Percentiles rank a stretch among this genome's conserved stretches.
phyloP scores from a whole-genome alignment of 2,888 invertebrate genomes.

The Tenthredo amoena region DNA sequence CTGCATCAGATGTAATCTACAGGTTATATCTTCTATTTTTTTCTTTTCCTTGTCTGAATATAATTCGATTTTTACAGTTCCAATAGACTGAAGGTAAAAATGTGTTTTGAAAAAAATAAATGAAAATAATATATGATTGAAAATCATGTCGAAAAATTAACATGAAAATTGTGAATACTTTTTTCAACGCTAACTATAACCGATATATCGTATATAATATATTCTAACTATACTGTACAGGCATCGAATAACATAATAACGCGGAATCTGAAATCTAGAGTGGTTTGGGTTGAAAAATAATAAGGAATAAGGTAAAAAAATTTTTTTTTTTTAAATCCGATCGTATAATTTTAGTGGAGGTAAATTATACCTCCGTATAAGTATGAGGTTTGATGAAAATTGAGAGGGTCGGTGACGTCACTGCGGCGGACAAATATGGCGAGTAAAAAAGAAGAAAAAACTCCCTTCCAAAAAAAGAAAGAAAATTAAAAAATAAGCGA shows the following conservation, averaged over 20 bases:
- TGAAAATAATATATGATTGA: background rate
- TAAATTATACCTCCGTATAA: constrained; percentile 18
- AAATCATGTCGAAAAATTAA: background rate
- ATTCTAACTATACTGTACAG: background rate
- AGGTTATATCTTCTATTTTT: background rate
- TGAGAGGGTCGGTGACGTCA: constrained; percentile 36
- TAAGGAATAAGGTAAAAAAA: background rate
- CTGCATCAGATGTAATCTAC: background rate
- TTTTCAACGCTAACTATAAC: background rate
- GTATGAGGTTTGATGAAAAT: constrained; percentile 33
- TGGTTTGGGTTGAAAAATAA: background rate
- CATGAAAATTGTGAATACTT: background rate
- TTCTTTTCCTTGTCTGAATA: background rate
- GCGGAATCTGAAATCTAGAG: background rate
- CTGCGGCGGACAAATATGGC: constrained; percentile 13
- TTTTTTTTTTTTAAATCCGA: background rate
- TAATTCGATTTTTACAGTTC: background rate
- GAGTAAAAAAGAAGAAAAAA: background rate
- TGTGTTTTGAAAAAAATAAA: background rate
- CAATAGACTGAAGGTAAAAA: background rate
- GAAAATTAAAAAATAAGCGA: background rate
- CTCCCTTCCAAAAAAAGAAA: background rate
- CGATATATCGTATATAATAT: background rate
- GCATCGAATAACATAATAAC: constrained; percentile 20
- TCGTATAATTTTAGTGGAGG: constrained; percentile 22